These are phyloP conservation scores for Pyrrhia umbra DNA, from an alignment of 2,888 invertebrate genomes.

Conservation along the genomic window DNA sequence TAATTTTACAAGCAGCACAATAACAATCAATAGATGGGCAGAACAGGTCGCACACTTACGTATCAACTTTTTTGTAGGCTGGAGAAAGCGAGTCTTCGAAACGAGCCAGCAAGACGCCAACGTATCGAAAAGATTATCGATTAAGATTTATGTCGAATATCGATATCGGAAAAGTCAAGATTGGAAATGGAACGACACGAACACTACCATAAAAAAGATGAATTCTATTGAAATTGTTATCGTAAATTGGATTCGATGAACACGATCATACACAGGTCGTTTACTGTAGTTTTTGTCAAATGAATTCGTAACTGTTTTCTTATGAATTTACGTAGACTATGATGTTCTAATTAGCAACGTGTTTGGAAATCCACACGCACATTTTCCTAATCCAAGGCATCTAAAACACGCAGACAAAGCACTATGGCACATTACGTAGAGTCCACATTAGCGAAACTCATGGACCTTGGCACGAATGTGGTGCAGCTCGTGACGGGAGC, in stretches of 20 bases:
- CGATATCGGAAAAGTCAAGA: constrained; percentile 64
- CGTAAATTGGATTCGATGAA: constrained; percentile 22
- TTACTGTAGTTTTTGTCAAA: constrained; percentile 10
- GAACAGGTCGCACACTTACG: constrained; percentile 69
- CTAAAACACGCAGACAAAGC: constrained; percentile 30
- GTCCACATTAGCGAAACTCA: constrained; percentile 75
- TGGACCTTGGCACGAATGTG: constrained; percentile 80
- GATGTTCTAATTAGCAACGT: constrained; percentile 2
- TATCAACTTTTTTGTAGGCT: constrained; percentile 74
- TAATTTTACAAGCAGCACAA: constrained; percentile 65
- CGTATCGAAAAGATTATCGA: constrained; percentile 63
- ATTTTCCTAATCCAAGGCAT: constrained; percentile 23
- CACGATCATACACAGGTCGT: constrained; percentile 15
- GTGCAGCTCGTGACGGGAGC: constrained; percentile 74
- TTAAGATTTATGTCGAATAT: constrained; percentile 65
- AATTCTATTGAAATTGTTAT: constrained; percentile 44
- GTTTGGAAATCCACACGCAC: constrained; percentile 16
- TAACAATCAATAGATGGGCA: constrained; percentile 71
- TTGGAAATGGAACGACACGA: constrained; percentile 54
- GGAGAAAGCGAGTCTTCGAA: constrained; percentile 78
- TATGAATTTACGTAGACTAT: background rate
- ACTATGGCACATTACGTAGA: constrained; percentile 64
- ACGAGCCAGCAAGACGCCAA: constrained; percentile 63
- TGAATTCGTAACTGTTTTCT: background rate
- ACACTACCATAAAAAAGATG: constrained; percentile 28